These are phyloP conservation scores for Mastomys natalensis DNA, from an alignment of 2,113 vertebrate species.

Conservation along the genomic window DNA sequence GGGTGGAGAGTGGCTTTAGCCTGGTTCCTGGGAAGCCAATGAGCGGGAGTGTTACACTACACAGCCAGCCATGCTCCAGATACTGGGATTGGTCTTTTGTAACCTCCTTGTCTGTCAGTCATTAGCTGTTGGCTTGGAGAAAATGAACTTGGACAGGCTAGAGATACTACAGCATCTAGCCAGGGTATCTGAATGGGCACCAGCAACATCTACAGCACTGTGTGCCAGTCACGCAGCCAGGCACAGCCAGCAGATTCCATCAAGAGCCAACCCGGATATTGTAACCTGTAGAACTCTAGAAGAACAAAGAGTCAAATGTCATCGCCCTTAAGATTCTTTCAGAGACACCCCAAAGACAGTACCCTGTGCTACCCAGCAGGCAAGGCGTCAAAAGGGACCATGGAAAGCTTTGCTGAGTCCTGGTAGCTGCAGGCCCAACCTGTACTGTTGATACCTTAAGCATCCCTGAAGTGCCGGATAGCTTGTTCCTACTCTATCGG, in stretches of 20 bases:
- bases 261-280: conserved; percentile 10
- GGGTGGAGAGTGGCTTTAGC: neutral
- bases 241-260: neutral
- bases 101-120: neutral
- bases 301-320: neutral
- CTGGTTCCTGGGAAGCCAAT: neutral
- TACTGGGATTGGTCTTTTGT: neutral
- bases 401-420: neutral
- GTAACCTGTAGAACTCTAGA: neutral
- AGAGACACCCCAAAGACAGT: neutral
- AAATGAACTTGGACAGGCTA: too few relatives aligned
- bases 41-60: neutral
- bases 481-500: neutral
- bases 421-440: neutral
- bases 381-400: neutral
- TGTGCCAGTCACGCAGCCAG: neutral
- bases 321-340: neutral
- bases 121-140: neutral
- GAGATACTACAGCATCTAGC: neutral
- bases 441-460: neutral
- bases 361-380: neutral
- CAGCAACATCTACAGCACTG: accelerated
- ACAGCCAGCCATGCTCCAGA: too few relatives aligned
- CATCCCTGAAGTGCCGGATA: neutral
- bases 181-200: neutral